phyloP scores from a whole-genome alignment of 2,888 invertebrate genomes.

The Bellardia pandia region DNA sequence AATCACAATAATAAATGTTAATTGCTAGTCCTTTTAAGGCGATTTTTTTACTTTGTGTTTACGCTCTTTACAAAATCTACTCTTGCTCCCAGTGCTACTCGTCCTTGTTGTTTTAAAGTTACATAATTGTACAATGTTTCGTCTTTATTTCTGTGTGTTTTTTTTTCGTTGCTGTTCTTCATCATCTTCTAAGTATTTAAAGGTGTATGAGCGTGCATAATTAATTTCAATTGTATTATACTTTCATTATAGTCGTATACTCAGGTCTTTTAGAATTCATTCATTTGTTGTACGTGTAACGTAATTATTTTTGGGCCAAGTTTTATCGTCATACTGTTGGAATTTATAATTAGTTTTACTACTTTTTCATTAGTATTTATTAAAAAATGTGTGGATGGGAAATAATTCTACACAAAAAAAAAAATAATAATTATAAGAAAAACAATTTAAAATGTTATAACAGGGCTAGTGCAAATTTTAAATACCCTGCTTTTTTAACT shows the following conservation, averaged over 20 bases:
- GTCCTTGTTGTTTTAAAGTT: conserved; percentile 8
- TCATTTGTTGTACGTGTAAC: conserved; percentile 35
- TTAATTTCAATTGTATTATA: conserved; percentile 58
- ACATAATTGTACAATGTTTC: conserved; percentile 15
- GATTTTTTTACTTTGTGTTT: neutral
- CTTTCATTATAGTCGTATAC: conserved; percentile 26
- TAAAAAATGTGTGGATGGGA: neutral
- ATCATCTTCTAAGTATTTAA: conserved; percentile 26
- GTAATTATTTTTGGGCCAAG: conserved; percentile 49
- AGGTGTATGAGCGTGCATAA: conserved; percentile 64
- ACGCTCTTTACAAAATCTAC: neutral
- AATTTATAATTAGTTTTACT: conserved; percentile 53
- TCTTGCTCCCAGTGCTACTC: neutral
- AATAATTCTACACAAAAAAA: neutral
- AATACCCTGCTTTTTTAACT: too few species aligned
- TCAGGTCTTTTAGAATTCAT: neutral
- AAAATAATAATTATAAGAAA: neutral
- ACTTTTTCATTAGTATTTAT: conserved; percentile 34
- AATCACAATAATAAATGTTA: conserved; percentile 47
- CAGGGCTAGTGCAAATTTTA: too few species aligned
- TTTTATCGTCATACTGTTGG: conserved; percentile 26
- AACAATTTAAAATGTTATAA: too few species aligned
- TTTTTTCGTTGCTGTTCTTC: neutral
- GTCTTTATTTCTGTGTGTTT: neutral
- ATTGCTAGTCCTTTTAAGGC: conserved; percentile 37